phyloP scores from a whole-genome alignment of 2,888 invertebrate genomes.

The Spodoptera exigua region DNA sequence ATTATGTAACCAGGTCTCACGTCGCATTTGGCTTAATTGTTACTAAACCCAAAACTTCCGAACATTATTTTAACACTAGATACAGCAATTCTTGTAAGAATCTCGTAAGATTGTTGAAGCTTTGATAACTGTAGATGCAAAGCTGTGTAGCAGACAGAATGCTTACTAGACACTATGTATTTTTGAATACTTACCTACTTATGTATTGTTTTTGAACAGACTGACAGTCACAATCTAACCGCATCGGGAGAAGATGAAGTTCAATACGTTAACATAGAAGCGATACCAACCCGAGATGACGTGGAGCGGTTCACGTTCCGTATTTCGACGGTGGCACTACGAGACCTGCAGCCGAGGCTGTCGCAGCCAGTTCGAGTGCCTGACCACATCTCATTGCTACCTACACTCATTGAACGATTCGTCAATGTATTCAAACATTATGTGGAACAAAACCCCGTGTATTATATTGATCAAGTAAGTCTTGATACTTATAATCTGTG shows the following conservation, averaged over 20 bases:
- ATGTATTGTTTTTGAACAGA: constrained; percentile 71
- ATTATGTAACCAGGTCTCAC: too few species aligned
- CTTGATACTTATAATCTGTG: too few species aligned
- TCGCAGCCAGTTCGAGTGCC: constrained; percentile 74
- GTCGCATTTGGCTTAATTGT: too few species aligned
- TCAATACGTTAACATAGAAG: constrained; percentile 95
- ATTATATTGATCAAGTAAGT: constrained; percentile 88
- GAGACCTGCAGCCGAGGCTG: constrained; percentile 90
- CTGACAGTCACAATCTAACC: constrained; percentile 92
- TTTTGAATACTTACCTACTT: too few species aligned
- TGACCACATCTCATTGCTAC: constrained; percentile 86
- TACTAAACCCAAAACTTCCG: too few species aligned
- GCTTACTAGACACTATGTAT: too few species aligned
- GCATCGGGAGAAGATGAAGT: constrained; percentile 91
- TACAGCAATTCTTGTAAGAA: too few species aligned
- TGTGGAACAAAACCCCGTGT: constrained; percentile 91
- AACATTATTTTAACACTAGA: too few species aligned
- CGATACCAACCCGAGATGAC: constrained; percentile 90
- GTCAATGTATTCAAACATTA: constrained; percentile 94
- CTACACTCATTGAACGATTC: constrained; percentile 95
- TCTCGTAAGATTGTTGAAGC: too few species aligned
- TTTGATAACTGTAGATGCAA: too few species aligned
- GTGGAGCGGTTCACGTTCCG: constrained; percentile 91
- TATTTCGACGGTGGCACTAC: constrained; percentile 93
- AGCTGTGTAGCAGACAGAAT: too few species aligned